phyloP scores from a whole-genome alignment of 1,140 invertebrate genomes.

The Triops longicaudatus region DNA sequence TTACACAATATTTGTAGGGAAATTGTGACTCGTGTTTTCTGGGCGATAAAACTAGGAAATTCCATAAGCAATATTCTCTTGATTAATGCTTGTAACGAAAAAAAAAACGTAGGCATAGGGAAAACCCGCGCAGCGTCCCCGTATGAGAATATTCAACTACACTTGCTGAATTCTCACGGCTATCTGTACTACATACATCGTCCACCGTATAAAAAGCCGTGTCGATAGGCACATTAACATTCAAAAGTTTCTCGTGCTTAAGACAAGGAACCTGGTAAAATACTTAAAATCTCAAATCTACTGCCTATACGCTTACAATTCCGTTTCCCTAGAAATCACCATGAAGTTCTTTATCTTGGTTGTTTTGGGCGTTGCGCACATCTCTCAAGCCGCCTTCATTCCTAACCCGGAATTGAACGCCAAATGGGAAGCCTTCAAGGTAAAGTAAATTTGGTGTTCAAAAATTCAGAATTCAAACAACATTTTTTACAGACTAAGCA shows the following conservation, averaged over 20 bases:
- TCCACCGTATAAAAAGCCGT: too few relatives aligned
- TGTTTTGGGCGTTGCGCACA: background rate
- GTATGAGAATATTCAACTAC: too few relatives aligned
- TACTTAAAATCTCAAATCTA: background rate
- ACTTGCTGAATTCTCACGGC: too few relatives aligned
- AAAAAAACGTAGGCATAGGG: too few relatives aligned
- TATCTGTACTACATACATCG: too few relatives aligned
- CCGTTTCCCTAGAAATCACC: background rate
- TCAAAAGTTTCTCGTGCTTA: background rate
- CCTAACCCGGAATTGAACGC: slow-evolving; percentile 15
- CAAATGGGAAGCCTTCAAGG: slow-evolving; percentile 18
- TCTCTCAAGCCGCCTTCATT: background rate
- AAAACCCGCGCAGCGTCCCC: too few relatives aligned
- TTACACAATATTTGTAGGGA: too few relatives aligned
- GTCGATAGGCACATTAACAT: too few relatives aligned
- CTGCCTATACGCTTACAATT: background rate
- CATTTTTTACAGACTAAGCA: slow-evolving; percentile 39
- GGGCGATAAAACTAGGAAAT: too few relatives aligned
- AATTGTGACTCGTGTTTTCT: too few relatives aligned
- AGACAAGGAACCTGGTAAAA: background rate
- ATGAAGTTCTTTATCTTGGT: background rate
- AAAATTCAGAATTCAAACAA: background rate
- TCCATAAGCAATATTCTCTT: too few relatives aligned
- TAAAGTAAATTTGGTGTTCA: background rate
- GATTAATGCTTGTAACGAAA: too few relatives aligned